Base-by-base conservation (phyloP, 1,140 invertebrate species). In the Rhopalosiphum padi region DNA sequence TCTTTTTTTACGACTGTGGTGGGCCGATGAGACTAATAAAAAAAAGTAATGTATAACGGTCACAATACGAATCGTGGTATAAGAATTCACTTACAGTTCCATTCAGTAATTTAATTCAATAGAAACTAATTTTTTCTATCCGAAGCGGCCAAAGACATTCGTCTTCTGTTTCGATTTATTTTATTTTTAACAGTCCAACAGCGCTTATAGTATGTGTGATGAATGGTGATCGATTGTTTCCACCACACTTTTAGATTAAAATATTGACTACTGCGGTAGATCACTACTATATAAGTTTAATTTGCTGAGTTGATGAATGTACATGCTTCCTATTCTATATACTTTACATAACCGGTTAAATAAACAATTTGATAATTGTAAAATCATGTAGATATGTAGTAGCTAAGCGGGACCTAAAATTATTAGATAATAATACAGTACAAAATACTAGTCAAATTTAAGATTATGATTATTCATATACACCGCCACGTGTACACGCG, bases 101-200 rank as follows among this genome's bases (percentile, higher is more conserved):
- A 53, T 92, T 92, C 46, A 85, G 41, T 83, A 82, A 35, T 85
- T 83, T 25, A 92, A 85, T 85, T 92, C 91, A 92, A 92, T 92
- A 92, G 91, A 60, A 82, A 23, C 46, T 51, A 35, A 37, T 85
- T 92, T 92, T 83, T 92, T 91, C 41, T n/a, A 37, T 51, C 48
- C 0, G 23, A 82, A 3, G n/a, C 82, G 43, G 35, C 25, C 91
- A 92, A 30, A 77, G 15, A 82, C 25, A 43, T 91, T 48, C 30
- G 53, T 90, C 22, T 55, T 60, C 55, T 60, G 48, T 55, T 60
- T 91, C 30, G 25, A 41, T 91, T 83, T 77, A 77, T 90, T 77
- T 77, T 25, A 77, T 91, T 43, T 68, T 91, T 91, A 91, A 41
- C 60, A 60, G 90, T 91, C 3, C 8, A 68, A 68, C 30, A 60